These are phyloP conservation scores for Atopsyche davidsoni DNA, from an alignment of 1,140 invertebrate genomes.

Conservation along the genomic window DNA sequence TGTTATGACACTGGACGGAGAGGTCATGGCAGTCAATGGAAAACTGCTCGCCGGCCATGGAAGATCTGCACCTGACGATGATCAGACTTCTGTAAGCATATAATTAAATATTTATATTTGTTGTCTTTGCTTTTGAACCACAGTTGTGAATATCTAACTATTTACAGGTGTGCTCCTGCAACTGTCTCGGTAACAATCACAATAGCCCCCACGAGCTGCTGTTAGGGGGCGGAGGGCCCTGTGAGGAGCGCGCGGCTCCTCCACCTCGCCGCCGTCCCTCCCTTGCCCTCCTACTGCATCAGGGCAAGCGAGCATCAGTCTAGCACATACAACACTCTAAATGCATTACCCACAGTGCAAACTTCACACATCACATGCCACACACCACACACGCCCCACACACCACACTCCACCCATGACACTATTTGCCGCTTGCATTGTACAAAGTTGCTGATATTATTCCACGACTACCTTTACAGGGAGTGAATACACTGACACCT, in stretches of 20 bases:
- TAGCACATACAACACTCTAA: conserved; percentile 7
- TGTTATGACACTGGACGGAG: conserved; percentile 74
- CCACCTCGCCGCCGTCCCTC: conserved; percentile 18
- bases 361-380: no score
- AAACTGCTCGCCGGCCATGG: conserved; percentile 55
- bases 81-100: conserved; percentile 47
- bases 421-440: no score
- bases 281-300: conserved; percentile 19
- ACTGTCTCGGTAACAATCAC: conserved; percentile 53
- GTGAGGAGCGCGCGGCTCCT: conserved; percentile 25
- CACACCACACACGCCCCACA: no score
- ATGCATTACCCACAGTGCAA: no score
- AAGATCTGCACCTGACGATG: conserved; percentile 48
- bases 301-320: conserved; percentile 27
- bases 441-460: no score
- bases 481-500: no score
- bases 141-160: neutral
- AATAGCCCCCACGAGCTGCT: conserved; percentile 33
- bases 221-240: conserved; percentile 15
- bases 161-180: conserved; percentile 62
- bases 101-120: neutral
- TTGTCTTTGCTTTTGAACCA: conserved; percentile 1
- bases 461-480: no score
- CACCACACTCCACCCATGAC: no score
- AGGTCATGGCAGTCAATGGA: conserved; percentile 67